Conservation (phyloP, 2,113 vertebrate genomes). For the Bothrops jararaca region DNA sequence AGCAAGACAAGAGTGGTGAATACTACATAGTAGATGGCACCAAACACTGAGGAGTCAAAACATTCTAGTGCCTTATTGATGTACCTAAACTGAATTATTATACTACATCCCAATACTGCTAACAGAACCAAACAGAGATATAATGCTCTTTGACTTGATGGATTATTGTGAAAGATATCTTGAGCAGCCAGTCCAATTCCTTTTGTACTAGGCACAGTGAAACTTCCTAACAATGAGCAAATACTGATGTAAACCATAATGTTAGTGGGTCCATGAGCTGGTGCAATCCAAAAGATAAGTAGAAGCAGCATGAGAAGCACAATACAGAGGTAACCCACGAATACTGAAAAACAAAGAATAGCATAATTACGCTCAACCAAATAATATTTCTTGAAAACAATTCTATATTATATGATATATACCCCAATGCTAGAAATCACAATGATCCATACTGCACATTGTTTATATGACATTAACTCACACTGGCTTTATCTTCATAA, state of each 20-base stretch:
- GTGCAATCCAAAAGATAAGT: slow-evolving; percentile 88
- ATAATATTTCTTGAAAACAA: background rate
- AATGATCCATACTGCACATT: background rate
- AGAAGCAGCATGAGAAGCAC: slow-evolving; percentile 84
- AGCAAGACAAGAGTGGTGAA: slow-evolving; percentile 88
- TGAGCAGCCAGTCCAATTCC: slow-evolving; percentile 88
- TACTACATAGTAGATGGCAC: slow-evolving; percentile 91
- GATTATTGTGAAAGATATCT: slow-evolving; percentile 79
- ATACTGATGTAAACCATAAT: slow-evolving; percentile 94
- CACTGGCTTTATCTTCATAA: background rate
- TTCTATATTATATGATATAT: background rate
- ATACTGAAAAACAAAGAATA: slow-evolving; percentile 77
- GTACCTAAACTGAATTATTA: slow-evolving; percentile 91
- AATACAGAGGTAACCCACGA: slow-evolving; percentile 80
- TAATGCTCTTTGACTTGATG: slow-evolving; percentile 73
- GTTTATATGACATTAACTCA: background rate
- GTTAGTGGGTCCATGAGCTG: slow-evolving; percentile 84
- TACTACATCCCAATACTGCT: slow-evolving; percentile 82
- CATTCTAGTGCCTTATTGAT: slow-evolving; percentile 92
- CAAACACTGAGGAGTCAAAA: slow-evolving; percentile 89
- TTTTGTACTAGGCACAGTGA: slow-evolving; percentile 95
- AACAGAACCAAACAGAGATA: slow-evolving; percentile 83
- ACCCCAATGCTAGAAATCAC: background rate
- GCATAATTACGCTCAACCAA: background rate
- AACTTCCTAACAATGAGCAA: slow-evolving; percentile 92